Evolutionary conservation across 2,113 vertebrate species (phyloP).

Genomic region (Cairina moschata): DNA sequence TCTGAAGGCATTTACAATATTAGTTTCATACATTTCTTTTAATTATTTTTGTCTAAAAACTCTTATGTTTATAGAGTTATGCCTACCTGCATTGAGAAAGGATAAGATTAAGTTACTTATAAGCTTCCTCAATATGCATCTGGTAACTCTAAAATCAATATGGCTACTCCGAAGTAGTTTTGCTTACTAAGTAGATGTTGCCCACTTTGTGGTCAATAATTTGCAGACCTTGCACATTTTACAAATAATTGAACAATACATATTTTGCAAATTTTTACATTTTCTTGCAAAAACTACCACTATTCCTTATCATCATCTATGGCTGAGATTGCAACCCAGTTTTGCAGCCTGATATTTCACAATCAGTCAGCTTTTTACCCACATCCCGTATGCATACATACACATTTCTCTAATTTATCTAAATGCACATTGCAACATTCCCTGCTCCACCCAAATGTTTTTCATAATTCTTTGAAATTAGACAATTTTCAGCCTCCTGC

Average conservation of each 20-base stretch:
- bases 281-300: not conserved
- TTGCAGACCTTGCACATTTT: not conserved
- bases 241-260: not conserved
- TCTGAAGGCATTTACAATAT: not conserved
- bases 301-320: not conserved
- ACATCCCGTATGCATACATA: no score
- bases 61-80: no score
- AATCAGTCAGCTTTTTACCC: not conserved
- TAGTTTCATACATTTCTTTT: not conserved
- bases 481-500: not conserved
- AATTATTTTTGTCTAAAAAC: not conserved
- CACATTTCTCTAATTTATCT: not conserved
- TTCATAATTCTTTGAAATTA: not conserved
- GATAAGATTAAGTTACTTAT: not conserved
- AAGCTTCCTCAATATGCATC: not conserved
- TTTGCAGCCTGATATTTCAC: not conserved
- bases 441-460: not conserved
- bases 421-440: not conserved
- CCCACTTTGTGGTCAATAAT: not conserved
- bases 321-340: not conserved
- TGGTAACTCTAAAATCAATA: not conserved
- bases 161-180: not conserved
- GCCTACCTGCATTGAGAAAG: not conserved
- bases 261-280: not conserved
- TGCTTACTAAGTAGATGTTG: not conserved